Conservation (phyloP, 2,113 vertebrate genomes). For the Anarrhichthys ocellatus region DNA sequence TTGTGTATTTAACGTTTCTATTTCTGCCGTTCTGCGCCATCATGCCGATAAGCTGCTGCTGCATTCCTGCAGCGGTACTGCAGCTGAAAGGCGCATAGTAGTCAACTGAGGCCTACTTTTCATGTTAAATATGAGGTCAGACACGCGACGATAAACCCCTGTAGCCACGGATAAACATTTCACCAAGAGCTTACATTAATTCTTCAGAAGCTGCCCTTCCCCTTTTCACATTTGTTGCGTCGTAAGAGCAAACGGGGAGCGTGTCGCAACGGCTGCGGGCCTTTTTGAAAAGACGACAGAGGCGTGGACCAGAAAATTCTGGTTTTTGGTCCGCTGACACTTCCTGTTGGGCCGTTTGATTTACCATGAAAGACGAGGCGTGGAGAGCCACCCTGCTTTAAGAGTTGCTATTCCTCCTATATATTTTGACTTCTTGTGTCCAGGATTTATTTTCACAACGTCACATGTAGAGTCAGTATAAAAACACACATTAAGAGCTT, state of each 20-base stretch:
- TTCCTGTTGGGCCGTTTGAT: constrained; percentile 23
- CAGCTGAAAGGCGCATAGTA: too few relatives aligned
- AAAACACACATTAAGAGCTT: neutral
- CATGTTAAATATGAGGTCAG: neutral
- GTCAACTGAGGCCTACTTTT: neutral
- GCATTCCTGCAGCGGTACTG: neutral
- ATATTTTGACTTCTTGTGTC: too few relatives aligned
- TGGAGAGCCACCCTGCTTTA: neutral
- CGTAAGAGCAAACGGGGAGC: neutral
- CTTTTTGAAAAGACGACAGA: neutral
- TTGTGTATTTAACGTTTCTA: constrained; percentile 37
- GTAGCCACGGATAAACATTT: constrained; percentile 5
- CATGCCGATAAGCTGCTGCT: neutral
- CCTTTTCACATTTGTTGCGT: neutral
- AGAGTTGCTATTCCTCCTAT: neutral
- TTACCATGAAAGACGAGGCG: neutral
- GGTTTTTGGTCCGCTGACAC: neutral
- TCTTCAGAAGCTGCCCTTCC: neutral
- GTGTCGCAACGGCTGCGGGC: constrained; percentile 23
- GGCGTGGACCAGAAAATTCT: neutral
- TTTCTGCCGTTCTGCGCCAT: neutral
- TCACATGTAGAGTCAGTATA: too few relatives aligned
- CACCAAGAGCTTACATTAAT: neutral
- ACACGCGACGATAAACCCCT: neutral
- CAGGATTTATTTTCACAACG: too few relatives aligned